Conservation (phyloP, 1,140 invertebrate genomes). For the Carposina sasakii region DNA sequence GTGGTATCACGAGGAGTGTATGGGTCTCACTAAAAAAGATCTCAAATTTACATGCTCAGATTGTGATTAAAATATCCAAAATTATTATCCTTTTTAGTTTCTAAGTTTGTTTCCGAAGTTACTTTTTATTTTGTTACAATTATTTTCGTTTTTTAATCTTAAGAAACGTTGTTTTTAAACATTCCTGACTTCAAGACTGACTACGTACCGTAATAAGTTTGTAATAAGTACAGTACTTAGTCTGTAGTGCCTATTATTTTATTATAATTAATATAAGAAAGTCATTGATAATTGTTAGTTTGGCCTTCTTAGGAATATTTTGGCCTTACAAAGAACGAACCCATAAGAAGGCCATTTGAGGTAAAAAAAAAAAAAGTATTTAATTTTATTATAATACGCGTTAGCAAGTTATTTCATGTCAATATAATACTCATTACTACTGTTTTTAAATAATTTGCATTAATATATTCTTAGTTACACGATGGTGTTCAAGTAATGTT, state of each 20-base stretch:
- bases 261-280: slow-evolving; percentile 16
- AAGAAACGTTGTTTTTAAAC: slow-evolving; percentile 17
- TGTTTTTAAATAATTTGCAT: no score
- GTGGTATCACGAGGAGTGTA: background rate
- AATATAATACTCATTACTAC: no score
- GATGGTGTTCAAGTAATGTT: no score
- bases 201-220: slow-evolving; percentile 19
- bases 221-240: slow-evolving; percentile 9
- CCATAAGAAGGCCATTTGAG: no score
- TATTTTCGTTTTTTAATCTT: slow-evolving; percentile 14
- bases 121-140: background rate
- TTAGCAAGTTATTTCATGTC: no score
- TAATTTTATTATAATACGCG: no score
- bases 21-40: background rate
- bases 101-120: background rate
- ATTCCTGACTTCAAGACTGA: slow-evolving; percentile 19
- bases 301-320: slow-evolving; percentile 19
- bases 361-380: no score
- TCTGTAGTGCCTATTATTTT: slow-evolving; percentile 13
- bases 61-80: slow-evolving; percentile 10
- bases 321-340: no score
- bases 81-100: slow-evolving; percentile 12
- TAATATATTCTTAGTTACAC: no score
- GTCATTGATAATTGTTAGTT: slow-evolving; percentile 19
- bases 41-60: slow-evolving; percentile 4